Base-by-base conservation (phyloP, 2,888 invertebrate species). In the Thereva nobilitata region DNA sequence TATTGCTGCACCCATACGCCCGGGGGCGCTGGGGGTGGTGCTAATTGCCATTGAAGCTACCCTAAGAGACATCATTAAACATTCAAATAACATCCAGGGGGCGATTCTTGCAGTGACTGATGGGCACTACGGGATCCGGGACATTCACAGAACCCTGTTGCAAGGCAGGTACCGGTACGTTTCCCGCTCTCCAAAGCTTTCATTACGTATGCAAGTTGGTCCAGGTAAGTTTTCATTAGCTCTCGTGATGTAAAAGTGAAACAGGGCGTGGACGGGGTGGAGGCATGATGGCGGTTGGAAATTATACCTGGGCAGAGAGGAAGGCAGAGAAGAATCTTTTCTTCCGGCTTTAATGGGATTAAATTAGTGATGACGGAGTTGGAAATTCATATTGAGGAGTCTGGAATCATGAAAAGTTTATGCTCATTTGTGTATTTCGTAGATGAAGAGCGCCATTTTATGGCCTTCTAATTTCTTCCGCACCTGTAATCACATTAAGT, bases 221-320 rank as follows among this genome's bases (percentile, higher is more conserved):
- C 40, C 45, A 40, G 61, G 61, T 41, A 61, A 61, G 10, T 61
- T 59, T 61, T 61, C 61, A 61, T 61, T 61, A 61, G 50, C 47
- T 47, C 45, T n/a, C 42, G 23, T 12, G 56, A 40, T 56, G 12
- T 41, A 55, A 55, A 55, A 55, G 44, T 34, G 44, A 56, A 56
- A 34, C 38, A 56, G 34, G 10, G 44, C 34, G 23, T 34, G n/a
- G 23, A 23, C 23, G 23, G 23, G 23, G 23, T 23, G 23, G 1
- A 23, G 23, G 23, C 23, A 2, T 23, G 23, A 23, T 23, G 23
- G 23, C 23, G 23, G 23, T 1, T 23, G 23, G 23, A 23, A 23
- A 23, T 23, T 23, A 23, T 2, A 23, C 23, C 23, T 23, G 23
- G 23, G 23, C 23, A 23, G 23, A 23, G 23, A 1, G 1, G 23